Base-by-base conservation (phyloP, 2,113 vertebrate species). In the Boleophthalmus pectinirostris region DNA sequence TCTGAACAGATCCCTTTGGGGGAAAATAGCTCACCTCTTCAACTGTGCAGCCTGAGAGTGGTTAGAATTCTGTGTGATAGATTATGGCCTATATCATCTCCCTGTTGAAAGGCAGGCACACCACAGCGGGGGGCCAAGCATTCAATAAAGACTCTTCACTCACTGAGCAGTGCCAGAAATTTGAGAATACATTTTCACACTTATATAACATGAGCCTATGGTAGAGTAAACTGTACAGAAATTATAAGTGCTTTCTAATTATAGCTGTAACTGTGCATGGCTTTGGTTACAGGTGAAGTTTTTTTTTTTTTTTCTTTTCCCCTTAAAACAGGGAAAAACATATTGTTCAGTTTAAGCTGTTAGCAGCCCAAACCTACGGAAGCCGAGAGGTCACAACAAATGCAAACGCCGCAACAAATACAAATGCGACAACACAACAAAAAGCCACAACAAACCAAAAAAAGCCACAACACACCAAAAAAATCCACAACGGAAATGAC, bases 41-140 rank as follows among this genome's bases (percentile, higher is more conserved):
- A 82, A 74, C 82, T 84, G 69, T 64, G 65, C 82, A 68, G 75
- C 67, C 82, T 58, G 69, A 74, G n/a, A 86, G 78, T 81, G 78
- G 86, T 89, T 89, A 89, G 82, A 87, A 91, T 90, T 89, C 88
- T 65, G 73, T 85, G 75, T 90, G 86, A 92, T 90, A 82, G 79
- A 91, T 89, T 90, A 90, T 69, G 77, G 82, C 68, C 82, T 85
- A 87, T 88, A 82, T 90, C 90, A 91, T 91, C 86, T 76, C 72
- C 74, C 77, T 53, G 73, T 84, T 90, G 76, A 87, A 90, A 90
- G 80, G 73, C 77, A 74, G 66, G 57, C 81, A 51, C 80, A 73
- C 80, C 23, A 24, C 71, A 82, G 73, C 72, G 0, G 66, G 70
- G 78, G 78, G 73, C 78, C 83, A 83, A 75, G 78, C 35, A 71